Percentiles rank a stretch among this genome's conserved stretches.
These are phyloP conservation scores for Chrysina gloriosa DNA, from an alignment of 2,888 invertebrate genomes.

Conservation along the genomic window DNA sequence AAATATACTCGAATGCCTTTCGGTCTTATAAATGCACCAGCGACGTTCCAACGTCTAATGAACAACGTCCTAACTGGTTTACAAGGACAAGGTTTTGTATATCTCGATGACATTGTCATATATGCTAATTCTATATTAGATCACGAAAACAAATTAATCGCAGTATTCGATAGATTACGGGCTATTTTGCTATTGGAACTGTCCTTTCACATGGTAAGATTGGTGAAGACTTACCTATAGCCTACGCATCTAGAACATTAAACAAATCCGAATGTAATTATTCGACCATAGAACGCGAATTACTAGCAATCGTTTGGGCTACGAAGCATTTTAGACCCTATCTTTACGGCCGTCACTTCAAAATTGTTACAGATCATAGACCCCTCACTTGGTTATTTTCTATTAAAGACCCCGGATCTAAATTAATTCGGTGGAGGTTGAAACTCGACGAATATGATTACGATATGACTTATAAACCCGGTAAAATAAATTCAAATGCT, in stretches of 20 bases:
- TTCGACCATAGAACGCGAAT: conserved; percentile 58
- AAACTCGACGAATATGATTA: conserved; percentile 57
- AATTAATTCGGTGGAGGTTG: conserved; percentile 55
- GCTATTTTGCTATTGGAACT: conserved; percentile 52
- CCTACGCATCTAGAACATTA: conserved; percentile 57
- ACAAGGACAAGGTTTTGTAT: conserved; percentile 47
- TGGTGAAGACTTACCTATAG: conserved; percentile 58
- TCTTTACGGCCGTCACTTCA: conserved; percentile 58
- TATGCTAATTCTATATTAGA: conserved; percentile 49
- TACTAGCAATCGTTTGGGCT: conserved; percentile 20
- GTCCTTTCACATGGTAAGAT: conserved; percentile 54
- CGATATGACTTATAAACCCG: conserved; percentile 54
- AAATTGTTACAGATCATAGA: conserved; percentile 60
- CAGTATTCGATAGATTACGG: conserved; percentile 53
- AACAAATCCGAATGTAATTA: conserved; percentile 58
- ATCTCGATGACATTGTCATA: conserved; percentile 54
- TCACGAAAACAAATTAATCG: conserved; percentile 51
- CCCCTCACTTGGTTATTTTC: no score
- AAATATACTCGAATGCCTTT: conserved; percentile 57
- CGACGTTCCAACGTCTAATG: conserved; percentile 60
- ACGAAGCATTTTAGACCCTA: conserved; percentile 59
- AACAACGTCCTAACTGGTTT: no score
- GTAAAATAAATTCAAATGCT: conserved; percentile 54
- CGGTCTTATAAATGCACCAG: conserved; percentile 59
- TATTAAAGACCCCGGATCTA: conserved; percentile 53